Base-by-base conservation (phyloP, 2,113 vertebrate species). In the Corythornis cristatus region DNA sequence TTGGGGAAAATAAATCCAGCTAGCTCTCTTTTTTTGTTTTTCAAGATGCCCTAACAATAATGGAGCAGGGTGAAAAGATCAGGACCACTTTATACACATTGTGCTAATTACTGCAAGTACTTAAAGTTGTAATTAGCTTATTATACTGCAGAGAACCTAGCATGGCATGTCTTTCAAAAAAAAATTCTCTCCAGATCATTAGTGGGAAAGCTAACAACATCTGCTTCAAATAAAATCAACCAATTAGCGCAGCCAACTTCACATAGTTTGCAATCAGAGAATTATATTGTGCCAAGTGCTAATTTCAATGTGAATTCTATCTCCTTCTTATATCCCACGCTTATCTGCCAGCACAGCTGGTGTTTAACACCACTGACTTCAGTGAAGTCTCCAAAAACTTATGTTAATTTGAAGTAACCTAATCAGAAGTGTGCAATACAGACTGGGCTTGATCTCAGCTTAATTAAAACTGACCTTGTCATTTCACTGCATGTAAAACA, bases 111-210 rank as follows among this genome's bases (percentile, higher is more conserved):
- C 97, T 98, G 98, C 98, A 98, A 98, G 98, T 98, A 98, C 98
- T 98, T 98, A 98, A 98, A 98, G 98, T 98, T 98, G 98, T 98
- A 98, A 98, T 98, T 98, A 98, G 98, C 98, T 98, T 98, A 98
- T 98, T 98, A 98, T 98, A 98, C 98, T 98, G 97, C 98, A 98
- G 98, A 98, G 98, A 98, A 98, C 97, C 97, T 98, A 98, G 98
- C 98, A 98, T 98, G 98, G 96, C 97, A 98, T 98, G 98, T 98
- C 98, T 98, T 98, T 98, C 97, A 97, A 98, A 98, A 98, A 98
- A 98, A 98, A 97, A 96, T 98, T 98, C 97, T 98, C 98, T 98
- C 97, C 97, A 98, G 97, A 98, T 98, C 98, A 98, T 98, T 98
- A 98, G 98, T 98, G 97, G 97, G 98, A 98, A 98, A 98, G 98